Evolutionary conservation across 2,113 vertebrate genomes (phyloP).

Genomic region (Madoqua kirkii): DNA sequence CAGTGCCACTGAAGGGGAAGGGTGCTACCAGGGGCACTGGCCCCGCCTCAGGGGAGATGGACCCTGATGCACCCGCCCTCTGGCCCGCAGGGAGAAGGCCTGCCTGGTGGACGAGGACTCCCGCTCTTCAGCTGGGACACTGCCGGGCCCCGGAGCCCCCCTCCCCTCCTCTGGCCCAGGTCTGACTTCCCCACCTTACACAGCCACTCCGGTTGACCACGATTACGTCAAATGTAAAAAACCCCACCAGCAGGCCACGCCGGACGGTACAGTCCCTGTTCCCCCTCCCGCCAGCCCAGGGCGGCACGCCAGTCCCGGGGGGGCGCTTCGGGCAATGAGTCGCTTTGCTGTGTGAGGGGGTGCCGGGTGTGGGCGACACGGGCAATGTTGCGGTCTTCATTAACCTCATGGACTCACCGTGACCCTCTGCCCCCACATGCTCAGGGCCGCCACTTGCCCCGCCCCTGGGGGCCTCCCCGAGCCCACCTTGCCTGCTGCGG

Average conservation of each 20-base stretch:
- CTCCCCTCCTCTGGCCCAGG: slow-evolving; percentile 92
- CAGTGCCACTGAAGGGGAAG: neutral
- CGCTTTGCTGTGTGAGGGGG: slow-evolving; percentile 79
- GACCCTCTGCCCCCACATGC: slow-evolving; percentile 64
- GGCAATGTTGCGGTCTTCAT: slow-evolving; percentile 90
- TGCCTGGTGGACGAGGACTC: slow-evolving; percentile 94
- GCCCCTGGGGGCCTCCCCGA: neutral
- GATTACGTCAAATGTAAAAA: slow-evolving; percentile 99
- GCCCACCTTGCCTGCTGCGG: neutral
- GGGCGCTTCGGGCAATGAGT: slow-evolving; percentile 66
- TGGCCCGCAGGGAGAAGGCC: slow-evolving; percentile 88
- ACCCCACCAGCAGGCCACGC: slow-evolving; percentile 93
- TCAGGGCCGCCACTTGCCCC: slow-evolving; percentile 75
- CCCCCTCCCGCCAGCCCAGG: slow-evolving; percentile 86
- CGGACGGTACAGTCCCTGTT: slow-evolving; percentile 99
- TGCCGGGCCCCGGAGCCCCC: slow-evolving; percentile 85
- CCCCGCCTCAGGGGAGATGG: neutral
- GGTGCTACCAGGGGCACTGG: neutral
- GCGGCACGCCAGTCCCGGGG: slow-evolving; percentile 79
- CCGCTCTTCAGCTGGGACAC: slow-evolving; percentile 87
- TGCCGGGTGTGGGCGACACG: slow-evolving; percentile 91
- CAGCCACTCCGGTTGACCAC: slow-evolving; percentile 99
- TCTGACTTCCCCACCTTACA: slow-evolving; percentile 98
- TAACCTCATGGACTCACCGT: slow-evolving; percentile 64
- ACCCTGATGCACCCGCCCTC: neutral